A percentile compares a stretch with the other conserved stretches of the same genome.
Evolutionary conservation across 2,797 vertebrate genomes (phyloP).

Genomic region (Sparus aurata): DNA sequence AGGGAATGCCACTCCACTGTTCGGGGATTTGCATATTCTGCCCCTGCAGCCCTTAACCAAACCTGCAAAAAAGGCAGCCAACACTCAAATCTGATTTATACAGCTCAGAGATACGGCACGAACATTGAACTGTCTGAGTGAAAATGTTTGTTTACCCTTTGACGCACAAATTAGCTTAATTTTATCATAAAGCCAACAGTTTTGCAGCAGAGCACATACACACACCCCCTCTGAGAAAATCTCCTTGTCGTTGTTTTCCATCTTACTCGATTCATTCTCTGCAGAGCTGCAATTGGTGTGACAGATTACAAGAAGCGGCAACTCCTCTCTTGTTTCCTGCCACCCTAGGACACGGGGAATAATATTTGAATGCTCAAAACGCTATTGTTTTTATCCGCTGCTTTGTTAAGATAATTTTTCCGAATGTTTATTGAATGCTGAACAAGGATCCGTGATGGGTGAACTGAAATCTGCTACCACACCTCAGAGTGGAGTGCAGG

Average conservation of each 20-base stretch:
- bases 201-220: conserved; percentile 13
- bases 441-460: neutral
- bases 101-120: neutral
- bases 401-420: conserved; percentile 42
- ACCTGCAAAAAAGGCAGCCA: neutral
- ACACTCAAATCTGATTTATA: conserved; percentile 4
- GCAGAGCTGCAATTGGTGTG: conserved; percentile 34
- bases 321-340: conserved; percentile 32
- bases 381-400: conserved; percentile 34
- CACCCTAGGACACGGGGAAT: conserved; percentile 3
- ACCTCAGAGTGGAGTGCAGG: conserved; percentile 2
- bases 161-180: conserved; percentile 33
- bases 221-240: conserved; percentile 24
- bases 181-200: conserved; percentile 18
- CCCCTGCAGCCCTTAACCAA: conserved; percentile 2
- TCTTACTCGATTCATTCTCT: conserved; percentile 44
- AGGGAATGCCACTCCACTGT: neutral
- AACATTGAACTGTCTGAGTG: neutral
- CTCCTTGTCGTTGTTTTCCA: conserved; percentile 42
- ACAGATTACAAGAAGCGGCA: conserved; percentile 38
- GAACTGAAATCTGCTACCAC: conserved; percentile 4
- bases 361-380: conserved; percentile 46
- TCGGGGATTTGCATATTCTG: conserved; percentile 20
- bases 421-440: conserved; percentile 8
- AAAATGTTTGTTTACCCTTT: conserved; percentile 30